Conservation (phyloP, 2,113 vertebrate genomes). For the Mastomys coucha region DNA sequence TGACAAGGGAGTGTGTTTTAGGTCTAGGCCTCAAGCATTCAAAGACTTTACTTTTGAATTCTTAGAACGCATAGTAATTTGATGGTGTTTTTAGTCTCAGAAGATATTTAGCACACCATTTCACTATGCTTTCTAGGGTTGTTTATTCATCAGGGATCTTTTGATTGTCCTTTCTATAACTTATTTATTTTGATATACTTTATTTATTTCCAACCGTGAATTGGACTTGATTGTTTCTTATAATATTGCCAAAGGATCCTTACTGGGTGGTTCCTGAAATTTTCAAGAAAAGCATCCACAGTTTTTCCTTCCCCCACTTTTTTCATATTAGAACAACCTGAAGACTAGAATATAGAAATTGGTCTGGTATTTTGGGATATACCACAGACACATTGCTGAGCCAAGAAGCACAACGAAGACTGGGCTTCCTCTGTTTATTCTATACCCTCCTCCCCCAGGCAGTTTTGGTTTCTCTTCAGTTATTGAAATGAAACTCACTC, state of each 20-base stretch:
- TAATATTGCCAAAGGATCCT: neutral
- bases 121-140: neutral
- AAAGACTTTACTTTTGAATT: neutral
- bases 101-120: neutral
- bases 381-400: slow-evolving; percentile 69
- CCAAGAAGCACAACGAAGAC: slow-evolving; percentile 65
- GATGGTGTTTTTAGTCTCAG: neutral
- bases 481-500: slow-evolving; percentile 79
- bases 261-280: slow-evolving; percentile 39
- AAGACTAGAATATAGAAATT: neutral
- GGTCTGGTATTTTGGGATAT: slow-evolving; percentile 51
- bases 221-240: slow-evolving; percentile 27
- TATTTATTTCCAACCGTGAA: slow-evolving; percentile 51
- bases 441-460: slow-evolving; percentile 38
- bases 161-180: neutral
- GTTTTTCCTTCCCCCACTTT: neutral
- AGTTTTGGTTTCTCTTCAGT: slow-evolving; percentile 80
- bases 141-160: neutral
- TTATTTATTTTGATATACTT: slow-evolving; percentile 25
- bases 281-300: neutral
- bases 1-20: neutral
- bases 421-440: slow-evolving; percentile 80
- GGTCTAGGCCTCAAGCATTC: neutral
- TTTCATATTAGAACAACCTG: slow-evolving; percentile 57
- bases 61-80: neutral